A percentile compares a stretch with the other conserved stretches of the same genome.
Evolutionary conservation across 2,113 vertebrate genomes (phyloP).

Genomic region (Zosterops lateralis): DNA sequence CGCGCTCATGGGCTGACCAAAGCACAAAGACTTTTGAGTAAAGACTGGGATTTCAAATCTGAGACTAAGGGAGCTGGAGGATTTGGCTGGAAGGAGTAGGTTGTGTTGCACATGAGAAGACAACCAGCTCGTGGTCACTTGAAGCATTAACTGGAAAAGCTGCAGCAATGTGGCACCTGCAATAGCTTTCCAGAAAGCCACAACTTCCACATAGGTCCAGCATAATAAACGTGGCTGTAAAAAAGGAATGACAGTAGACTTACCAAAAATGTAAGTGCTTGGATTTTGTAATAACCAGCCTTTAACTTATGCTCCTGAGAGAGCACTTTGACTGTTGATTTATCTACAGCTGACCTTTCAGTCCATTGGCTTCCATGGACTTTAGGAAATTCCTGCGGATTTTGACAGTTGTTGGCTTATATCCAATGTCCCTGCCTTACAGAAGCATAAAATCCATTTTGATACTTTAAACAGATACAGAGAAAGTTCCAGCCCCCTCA

Average conservation of each 20-base stretch:
- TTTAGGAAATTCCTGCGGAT: neutral
- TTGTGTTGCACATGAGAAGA: neutral
- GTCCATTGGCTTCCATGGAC: neutral
- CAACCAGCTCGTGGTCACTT: neutral
- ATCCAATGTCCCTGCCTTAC: neutral
- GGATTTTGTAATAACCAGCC: neutral
- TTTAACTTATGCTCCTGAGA: neutral
- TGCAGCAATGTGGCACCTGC: neutral
- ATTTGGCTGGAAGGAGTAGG: neutral
- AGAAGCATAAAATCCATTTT: neutral
- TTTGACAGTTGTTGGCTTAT: neutral
- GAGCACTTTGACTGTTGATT: neutral
- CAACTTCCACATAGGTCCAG: neutral
- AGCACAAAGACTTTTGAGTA: neutral
- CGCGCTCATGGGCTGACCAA: fast-evolving
- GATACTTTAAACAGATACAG: neutral
- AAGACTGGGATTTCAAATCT: neutral
- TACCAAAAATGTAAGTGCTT: fast-evolving
- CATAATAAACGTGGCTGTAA: neutral
- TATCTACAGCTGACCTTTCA: neutral
- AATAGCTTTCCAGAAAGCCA: neutral
- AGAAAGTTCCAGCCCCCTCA: neutral
- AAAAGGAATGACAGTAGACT: neutral
- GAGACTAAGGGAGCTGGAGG: neutral
- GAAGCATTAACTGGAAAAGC: neutral